Conservation (phyloP, 2,888 invertebrate species). For the Dioctria linearis region DNA sequence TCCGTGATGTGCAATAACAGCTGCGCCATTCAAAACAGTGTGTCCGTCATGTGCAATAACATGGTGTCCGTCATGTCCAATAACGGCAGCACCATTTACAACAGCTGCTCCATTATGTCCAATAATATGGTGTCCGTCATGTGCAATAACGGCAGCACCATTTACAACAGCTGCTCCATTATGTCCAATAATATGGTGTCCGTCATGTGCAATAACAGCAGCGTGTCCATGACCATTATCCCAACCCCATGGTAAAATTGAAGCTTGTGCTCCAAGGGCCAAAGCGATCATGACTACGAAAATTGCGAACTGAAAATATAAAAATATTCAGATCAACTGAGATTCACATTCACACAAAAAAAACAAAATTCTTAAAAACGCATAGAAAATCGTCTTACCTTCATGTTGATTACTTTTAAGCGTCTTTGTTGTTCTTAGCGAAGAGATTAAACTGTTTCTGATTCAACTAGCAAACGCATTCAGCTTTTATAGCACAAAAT, state of each 20-base stretch:
- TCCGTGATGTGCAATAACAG: background rate
- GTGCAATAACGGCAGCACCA: background rate
- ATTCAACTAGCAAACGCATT: background rate
- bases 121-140: background rate
- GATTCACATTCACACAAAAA: too few relatives aligned
- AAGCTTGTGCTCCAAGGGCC: constrained; percentile 68
- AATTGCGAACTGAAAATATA: constrained; percentile 63
- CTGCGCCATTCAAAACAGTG: background rate
- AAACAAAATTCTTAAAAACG: too few relatives aligned
- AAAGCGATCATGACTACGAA: constrained; percentile 69
- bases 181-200: background rate
- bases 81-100: background rate
- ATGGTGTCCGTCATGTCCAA: background rate
- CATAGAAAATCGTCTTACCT: background rate
- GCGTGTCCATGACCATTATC: constrained; percentile 9
- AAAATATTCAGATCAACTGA: background rate
- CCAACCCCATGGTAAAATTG: constrained; percentile 62
- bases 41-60: background rate
- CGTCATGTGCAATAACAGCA: background rate
- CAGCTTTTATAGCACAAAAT: constrained; percentile 26
- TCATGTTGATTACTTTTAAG: constrained; percentile 35
- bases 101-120: background rate
- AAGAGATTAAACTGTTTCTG: constrained; percentile 16
- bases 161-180: too few relatives aligned
- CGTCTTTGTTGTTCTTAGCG: background rate